Conservation (phyloP, 1,140 invertebrate species). For the Bursaphelenchus mucronatus region DNA sequence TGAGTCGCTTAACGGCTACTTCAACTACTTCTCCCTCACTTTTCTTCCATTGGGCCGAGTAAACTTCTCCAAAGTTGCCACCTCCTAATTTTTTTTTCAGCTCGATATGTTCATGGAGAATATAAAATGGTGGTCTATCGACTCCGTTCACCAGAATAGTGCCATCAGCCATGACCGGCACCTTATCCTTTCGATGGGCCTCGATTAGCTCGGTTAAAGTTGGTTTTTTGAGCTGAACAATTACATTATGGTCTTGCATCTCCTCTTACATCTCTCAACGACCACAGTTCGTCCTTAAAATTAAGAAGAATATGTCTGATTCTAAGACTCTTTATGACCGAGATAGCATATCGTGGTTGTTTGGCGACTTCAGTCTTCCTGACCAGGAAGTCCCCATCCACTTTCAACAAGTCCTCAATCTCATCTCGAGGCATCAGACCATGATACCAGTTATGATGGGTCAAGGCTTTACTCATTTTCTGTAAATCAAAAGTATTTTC, state of each 20-base stretch:
- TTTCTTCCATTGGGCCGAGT: conserved; percentile 78
- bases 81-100: conserved; percentile 30
- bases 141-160: conserved; percentile 34
- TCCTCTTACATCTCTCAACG: conserved; percentile 24
- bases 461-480: conserved; percentile 2
- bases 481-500: neutral
- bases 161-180: conserved; percentile 36
- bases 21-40: conserved; percentile 68
- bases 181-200: conserved; percentile 38
- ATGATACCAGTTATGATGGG: conserved; percentile 75
- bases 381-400: conserved; percentile 88
- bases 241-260: neutral
- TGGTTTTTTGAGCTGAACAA: conserved; percentile 26
- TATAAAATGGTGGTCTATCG: conserved; percentile 39
- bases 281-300: conserved; percentile 34
- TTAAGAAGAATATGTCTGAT: conserved; percentile 71
- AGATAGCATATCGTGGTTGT: conserved; percentile 68
- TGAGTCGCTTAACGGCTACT: conserved; percentile 94
- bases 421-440: conserved; percentile 90
- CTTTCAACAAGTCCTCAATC: conserved; percentile 79
- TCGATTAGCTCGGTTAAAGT: conserved; percentile 37
- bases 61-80: conserved; percentile 87
- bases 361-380: conserved; percentile 86
- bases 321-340: conserved; percentile 25
- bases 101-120: conserved; percentile 41